Evolutionary conservation across 1,140 invertebrate genomes (phyloP).

Genomic region (Drosophila asahinai): DNA sequence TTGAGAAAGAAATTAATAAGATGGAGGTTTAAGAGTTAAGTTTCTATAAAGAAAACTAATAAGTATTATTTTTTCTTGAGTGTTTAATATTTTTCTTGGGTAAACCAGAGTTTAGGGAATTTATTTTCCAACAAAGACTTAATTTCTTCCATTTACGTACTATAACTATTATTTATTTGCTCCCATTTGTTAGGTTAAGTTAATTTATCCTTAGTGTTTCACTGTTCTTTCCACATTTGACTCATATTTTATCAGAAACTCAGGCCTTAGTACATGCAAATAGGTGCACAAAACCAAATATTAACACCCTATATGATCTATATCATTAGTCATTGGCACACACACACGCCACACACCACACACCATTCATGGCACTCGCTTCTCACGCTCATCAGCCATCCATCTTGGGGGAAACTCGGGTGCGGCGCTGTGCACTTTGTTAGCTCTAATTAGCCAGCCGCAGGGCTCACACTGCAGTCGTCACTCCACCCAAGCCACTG

Average conservation of each 20-base stretch:
- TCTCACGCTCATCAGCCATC: constrained; percentile 26
- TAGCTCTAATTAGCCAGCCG: constrained; percentile 31
- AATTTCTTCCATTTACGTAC: not conserved
- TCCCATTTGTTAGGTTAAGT: not conserved
- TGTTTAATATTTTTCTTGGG: too few species aligned
- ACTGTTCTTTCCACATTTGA: too few species aligned
- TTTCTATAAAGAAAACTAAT: too few species aligned
- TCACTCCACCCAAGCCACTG: constrained; percentile 14
- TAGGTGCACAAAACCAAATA: constrained; percentile 3
- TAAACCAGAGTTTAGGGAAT: not conserved
- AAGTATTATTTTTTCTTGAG: too few species aligned
- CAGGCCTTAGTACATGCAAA: not conserved
- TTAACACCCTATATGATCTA: constrained; percentile 4
- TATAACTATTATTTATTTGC: not conserved
- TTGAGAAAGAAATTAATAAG: too few species aligned
- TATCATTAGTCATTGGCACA: constrained; percentile 33
- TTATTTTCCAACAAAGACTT: not conserved
- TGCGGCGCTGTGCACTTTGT: constrained; percentile 29
- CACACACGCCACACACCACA: not conserved
- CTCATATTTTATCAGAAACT: not conserved
- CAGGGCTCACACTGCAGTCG: constrained; percentile 21
- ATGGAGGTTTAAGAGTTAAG: too few species aligned
- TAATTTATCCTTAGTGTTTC: too few species aligned
- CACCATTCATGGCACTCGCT: constrained; percentile 15
- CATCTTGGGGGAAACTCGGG: constrained; percentile 17